These are phyloP conservation scores for Monarcha castaneiventris DNA, from an alignment of 2,113 vertebrate species.

Conservation along the genomic window DNA sequence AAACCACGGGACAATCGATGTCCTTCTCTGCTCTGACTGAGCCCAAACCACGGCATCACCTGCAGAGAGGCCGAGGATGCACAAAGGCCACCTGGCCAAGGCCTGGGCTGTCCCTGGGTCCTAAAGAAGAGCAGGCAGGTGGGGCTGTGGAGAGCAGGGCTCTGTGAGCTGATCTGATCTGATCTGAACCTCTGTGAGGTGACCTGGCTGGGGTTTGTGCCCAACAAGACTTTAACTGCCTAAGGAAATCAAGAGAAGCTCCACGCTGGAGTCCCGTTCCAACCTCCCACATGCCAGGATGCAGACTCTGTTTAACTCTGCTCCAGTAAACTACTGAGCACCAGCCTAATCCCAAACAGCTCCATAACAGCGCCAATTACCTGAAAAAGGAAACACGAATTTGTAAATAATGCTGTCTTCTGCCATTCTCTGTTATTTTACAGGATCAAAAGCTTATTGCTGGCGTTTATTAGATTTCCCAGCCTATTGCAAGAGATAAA, in stretches of 20 bases:
- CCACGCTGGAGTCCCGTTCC: background rate
- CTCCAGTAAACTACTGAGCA: background rate
- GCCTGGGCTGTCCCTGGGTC: background rate
- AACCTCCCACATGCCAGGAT: background rate
- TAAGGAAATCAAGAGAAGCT: background rate
- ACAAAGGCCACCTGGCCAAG: background rate
- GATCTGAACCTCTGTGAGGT: too few species aligned
- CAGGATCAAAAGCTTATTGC: background rate
- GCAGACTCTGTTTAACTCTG: background rate
- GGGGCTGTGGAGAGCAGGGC: background rate
- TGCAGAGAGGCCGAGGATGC: background rate
- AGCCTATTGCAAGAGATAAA: background rate
- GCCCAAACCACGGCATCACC: background rate
- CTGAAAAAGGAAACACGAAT: background rate
- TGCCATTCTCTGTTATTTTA: background rate
- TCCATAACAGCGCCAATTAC: background rate
- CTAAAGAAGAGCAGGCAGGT: background rate
- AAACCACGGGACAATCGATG: background rate
- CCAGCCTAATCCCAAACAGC: background rate
- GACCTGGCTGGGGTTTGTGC: background rate
- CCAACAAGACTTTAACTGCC: background rate
- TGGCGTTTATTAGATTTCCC: conserved; percentile 9
- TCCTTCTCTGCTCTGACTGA: background rate
- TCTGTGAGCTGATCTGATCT: too few species aligned
- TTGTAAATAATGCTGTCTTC: background rate